phyloP scores from a whole-genome alignment of 2,888 invertebrate species.

The Odontocolon sp. region DNA sequence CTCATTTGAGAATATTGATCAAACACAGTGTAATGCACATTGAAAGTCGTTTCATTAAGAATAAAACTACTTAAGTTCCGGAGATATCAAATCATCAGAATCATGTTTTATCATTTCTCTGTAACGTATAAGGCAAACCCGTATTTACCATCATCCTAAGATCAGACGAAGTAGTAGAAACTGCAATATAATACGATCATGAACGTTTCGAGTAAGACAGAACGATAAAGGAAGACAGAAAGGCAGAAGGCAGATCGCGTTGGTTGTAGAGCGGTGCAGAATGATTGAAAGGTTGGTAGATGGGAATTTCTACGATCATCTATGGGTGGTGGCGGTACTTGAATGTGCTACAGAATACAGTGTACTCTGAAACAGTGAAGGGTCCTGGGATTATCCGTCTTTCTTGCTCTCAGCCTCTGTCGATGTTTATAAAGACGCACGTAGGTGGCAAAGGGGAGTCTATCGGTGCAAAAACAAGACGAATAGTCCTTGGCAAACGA shows the following conservation, averaged over 20 bases:
- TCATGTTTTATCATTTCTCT: conserved; percentile 7
- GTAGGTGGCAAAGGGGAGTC: conserved; percentile 49
- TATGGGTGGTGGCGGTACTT: conserved; percentile 28
- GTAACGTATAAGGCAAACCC: background rate
- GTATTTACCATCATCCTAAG: background rate
- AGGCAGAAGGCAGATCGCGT: background rate
- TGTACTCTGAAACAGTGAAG: conserved; percentile 38
- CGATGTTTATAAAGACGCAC: conserved; percentile 45
- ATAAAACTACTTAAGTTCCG: background rate
- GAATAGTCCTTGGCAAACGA: conserved; percentile 52
- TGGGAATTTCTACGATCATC: conserved; percentile 58
- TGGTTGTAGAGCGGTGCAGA: conserved; percentile 9
- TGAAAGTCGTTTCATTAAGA: conserved; percentile 9
- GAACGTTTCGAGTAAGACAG: conserved; percentile 16
- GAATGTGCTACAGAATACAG: background rate
- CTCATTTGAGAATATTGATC: no score
- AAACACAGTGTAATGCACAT: background rate
- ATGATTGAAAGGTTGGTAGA: conserved; percentile 62
- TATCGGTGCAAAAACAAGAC: conserved; percentile 41
- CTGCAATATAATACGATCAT: conserved; percentile 17
- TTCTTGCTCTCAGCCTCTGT: conserved; percentile 32
- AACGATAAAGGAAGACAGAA: background rate
- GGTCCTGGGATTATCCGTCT: conserved; percentile 25
- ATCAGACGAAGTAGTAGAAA: background rate
- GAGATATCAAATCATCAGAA: conserved; percentile 18